phyloP scores from a whole-genome alignment of 2,888 invertebrate species.

The Pristionchus fissidentatus region DNA sequence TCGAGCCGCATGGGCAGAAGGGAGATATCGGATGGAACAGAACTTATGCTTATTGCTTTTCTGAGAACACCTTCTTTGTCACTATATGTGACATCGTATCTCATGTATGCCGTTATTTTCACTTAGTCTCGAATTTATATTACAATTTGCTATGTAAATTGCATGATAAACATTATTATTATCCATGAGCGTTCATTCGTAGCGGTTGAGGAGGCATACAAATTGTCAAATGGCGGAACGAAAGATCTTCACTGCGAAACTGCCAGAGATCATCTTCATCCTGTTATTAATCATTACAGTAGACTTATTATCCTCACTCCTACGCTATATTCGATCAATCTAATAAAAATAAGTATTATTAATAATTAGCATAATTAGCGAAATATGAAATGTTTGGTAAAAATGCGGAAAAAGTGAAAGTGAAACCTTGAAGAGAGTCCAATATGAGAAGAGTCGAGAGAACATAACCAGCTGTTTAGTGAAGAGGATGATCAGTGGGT shows the following conservation, averaged over 20 bases:
- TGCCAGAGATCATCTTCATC: constrained; percentile 31
- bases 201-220: not conserved
- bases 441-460: constrained; percentile 26
- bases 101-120: not conserved
- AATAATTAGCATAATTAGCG: not conserved
- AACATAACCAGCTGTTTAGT: constrained; percentile 10
- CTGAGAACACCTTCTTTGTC: not conserved
- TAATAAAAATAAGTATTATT: not conserved
- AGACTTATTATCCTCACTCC: too few relatives aligned
- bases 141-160: too few relatives aligned
- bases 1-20: too few relatives aligned
- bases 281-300: not conserved
- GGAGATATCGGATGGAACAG: too few relatives aligned
- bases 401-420: not conserved
- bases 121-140: not conserved
- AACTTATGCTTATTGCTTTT: not conserved
- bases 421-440: constrained; percentile 14
- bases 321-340: not conserved
- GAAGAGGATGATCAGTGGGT: not conserved
- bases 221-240: constrained; percentile 20
- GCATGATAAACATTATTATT: too few relatives aligned
- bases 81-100: not conserved
- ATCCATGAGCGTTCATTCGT: not conserved
- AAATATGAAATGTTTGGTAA: not conserved
- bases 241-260: constrained; percentile 4